phyloP scores from a whole-genome alignment of 2,113 vertebrate genomes.

The Neopipo cinnamomea region DNA sequence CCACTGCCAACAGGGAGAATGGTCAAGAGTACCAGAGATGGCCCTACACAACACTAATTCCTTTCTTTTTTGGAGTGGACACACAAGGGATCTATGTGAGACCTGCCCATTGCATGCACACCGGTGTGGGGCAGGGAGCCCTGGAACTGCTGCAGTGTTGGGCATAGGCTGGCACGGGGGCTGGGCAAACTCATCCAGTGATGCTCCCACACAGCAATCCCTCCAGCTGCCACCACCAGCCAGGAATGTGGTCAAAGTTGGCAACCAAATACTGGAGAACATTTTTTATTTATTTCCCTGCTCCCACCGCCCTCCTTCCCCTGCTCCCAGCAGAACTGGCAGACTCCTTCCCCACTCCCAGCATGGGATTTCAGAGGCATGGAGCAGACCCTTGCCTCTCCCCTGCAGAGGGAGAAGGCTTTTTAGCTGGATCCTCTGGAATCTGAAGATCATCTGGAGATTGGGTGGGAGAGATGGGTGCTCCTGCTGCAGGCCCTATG shows the following conservation, averaged over 20 bases:
- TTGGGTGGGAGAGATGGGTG: background rate
- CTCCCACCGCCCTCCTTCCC: background rate
- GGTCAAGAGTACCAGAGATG: background rate
- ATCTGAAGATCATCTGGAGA: background rate
- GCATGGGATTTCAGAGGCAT: background rate
- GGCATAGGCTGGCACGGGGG: background rate
- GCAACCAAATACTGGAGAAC: background rate
- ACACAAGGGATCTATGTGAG: background rate
- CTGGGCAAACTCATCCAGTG: fast-evolving
- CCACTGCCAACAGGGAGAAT: background rate
- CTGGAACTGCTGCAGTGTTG: background rate
- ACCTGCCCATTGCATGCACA: fast-evolving
- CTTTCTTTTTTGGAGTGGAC: background rate
- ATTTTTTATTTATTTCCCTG: background rate
- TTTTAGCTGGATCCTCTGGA: background rate
- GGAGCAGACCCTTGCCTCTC: background rate
- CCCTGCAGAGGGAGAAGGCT: background rate
- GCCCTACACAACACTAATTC: background rate
- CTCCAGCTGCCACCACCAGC: background rate
- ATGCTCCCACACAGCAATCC: background rate
- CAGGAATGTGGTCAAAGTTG: fast-evolving
- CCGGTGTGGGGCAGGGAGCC: background rate
- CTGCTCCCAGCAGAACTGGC: background rate
- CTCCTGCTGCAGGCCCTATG: background rate
- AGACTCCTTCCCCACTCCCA: background rate